phyloP scores from a whole-genome alignment of 2,797 vertebrate species.

The Heliangelus exortis region DNA sequence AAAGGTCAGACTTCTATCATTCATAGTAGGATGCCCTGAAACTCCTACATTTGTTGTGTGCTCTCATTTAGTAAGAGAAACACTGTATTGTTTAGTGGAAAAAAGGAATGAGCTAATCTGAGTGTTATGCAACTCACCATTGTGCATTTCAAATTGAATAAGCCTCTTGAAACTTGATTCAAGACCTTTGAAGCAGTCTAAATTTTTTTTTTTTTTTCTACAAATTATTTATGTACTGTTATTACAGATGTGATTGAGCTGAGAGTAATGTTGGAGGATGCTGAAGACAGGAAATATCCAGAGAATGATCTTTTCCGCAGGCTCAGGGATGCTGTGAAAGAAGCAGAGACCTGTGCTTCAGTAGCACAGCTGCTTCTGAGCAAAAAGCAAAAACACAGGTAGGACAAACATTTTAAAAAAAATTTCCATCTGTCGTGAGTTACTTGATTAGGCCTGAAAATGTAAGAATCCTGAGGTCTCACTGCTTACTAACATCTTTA shows the following conservation, averaged over 20 bases:
- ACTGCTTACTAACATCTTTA: not conserved
- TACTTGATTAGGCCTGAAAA: not conserved
- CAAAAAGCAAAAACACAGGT: constrained; percentile 97
- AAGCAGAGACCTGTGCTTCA: constrained; percentile 97
- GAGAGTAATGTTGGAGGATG: constrained; percentile 94
- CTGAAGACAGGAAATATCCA: constrained; percentile 96
- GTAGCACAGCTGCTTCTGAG: constrained; percentile 95
- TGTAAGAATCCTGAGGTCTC: not conserved
- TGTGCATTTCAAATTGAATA: not conserved
- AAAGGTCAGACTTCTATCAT: constrained; percentile 85
- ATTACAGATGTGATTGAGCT: constrained; percentile 93
- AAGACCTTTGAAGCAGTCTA: not conserved
- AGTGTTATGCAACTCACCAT: not conserved
- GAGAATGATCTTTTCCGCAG: constrained; percentile 92
- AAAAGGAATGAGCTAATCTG: not conserved
- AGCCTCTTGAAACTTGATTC: not conserved
- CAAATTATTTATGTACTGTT: constrained; percentile 1
- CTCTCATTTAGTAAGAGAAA: not conserved
- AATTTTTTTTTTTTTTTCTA: not conserved
- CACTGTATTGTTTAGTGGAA: not conserved
- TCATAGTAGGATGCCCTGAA: not conserved
- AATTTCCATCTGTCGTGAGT: not conserved
- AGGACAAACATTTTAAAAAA: not conserved
- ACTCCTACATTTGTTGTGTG: not conserved
- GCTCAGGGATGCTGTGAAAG: constrained; percentile 94